These are phyloP conservation scores for Zygothrica quintamaculata DNA, from an alignment of 2,888 invertebrate genomes.

Conservation along the genomic window DNA sequence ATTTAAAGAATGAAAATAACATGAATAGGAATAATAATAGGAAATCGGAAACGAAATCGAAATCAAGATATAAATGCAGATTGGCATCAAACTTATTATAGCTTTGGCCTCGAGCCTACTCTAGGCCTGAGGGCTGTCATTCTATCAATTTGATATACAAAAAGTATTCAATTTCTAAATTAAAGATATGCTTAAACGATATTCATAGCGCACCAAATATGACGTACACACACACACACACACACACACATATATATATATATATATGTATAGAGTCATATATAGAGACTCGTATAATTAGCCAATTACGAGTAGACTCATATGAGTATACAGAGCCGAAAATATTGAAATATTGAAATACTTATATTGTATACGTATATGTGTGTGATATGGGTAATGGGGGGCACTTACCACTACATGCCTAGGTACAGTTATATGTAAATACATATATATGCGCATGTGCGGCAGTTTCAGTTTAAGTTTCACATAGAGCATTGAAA, in stretches of 20 bases:
- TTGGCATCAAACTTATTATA: conserved; percentile 2
- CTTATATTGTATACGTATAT: background rate
- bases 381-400: background rate
- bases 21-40: background rate
- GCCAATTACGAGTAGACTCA: conserved; percentile 55
- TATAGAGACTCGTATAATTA: conserved; percentile 58
- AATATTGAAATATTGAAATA: too few relatives aligned
- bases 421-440: conserved; percentile 34
- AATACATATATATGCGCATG: conserved; percentile 53
- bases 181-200: conserved; percentile 72
- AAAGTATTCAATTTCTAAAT: conserved; percentile 76
- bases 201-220: conserved; percentile 58
- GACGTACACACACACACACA: conserved; percentile 10
- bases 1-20: background rate
- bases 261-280: background rate
- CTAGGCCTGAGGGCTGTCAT: conserved; percentile 46
- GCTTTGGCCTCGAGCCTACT: conserved; percentile 3
- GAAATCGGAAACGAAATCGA: background rate
- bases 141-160: conserved; percentile 37
- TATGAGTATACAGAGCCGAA: too few relatives aligned
- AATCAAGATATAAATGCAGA: conserved; percentile 5
- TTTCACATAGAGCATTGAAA: conserved; percentile 39
- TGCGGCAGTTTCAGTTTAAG: conserved; percentile 50
- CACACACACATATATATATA: background rate
- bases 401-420: conserved; percentile 23